phyloP scores from a whole-genome alignment of 2,797 vertebrate species.

The Eulemur mongoz region DNA sequence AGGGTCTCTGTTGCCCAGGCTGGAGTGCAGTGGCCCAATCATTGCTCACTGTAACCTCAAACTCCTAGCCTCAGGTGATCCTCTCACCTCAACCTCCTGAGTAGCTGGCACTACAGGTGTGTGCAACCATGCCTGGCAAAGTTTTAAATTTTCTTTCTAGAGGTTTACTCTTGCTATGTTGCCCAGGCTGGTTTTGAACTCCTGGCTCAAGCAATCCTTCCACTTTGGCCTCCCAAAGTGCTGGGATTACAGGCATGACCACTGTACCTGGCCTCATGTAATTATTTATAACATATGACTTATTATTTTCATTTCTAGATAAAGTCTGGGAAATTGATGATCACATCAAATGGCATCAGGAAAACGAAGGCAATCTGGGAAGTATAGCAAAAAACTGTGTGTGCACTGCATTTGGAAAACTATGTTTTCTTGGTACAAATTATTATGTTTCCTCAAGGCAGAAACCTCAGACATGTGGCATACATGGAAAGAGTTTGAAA shows the following conservation, averaged over 20 bases:
- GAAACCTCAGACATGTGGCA: constrained; percentile 12
- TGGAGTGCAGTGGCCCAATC: neutral
- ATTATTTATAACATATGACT: neutral
- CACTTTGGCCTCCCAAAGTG: neutral
- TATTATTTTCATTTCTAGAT: constrained; percentile 49
- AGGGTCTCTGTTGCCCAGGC: neutral
- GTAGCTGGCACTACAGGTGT: neutral
- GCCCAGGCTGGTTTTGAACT: neutral
- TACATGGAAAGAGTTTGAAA: constrained; percentile 52
- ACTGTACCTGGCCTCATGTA: neutral
- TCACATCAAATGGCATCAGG: neutral
- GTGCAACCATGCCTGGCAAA: neutral
- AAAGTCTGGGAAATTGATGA: neutral
- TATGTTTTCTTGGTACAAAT: neutral
- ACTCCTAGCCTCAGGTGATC: neutral
- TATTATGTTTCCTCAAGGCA: constrained; percentile 27
- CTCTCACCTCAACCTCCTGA: neutral
- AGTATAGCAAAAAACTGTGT: neutral
- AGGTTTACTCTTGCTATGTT: neutral
- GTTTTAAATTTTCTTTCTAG: neutral
- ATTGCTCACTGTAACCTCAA: neutral
- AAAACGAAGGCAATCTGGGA: neutral
- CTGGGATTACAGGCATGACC: neutral
- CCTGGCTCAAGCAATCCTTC: neutral
- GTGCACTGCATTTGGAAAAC: neutral